Base-by-base conservation (phyloP, 2,888 invertebrate species). In the Chrysolina haemoptera region DNA sequence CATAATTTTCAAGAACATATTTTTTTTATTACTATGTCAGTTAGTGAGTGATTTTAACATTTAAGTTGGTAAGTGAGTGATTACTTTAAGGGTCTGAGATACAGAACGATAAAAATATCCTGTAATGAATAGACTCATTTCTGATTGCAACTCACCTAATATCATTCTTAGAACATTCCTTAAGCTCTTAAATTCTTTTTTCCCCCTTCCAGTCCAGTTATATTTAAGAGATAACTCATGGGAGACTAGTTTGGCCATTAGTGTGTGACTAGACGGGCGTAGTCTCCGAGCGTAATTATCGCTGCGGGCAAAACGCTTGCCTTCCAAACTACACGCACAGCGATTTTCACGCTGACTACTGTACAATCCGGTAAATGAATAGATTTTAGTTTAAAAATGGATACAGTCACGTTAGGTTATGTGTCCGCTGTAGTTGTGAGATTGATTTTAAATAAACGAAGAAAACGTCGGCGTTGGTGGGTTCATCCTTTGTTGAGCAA, bases 181-280 rank as follows among this genome's bases (percentile, higher is more conserved):
- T 20, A 48, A 46, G 27, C 46, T 46, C 48, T 46, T 46, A n/a
- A 65, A 48, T 65, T 65, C 65, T 65, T 65, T 65, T n/a, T 64
- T 65, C n/a, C 46, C 65, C 65, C 65, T 65, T 46, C 65, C 65
- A 20, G 64, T 65, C 64, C 64, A 46, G 48, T 65, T 65, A 65
- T 65, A 65, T 46, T 65, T 20, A 46, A 65, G 65, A 46, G 65
- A 65, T 46, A 65, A 65, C 20, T 65, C 65, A 46, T 65, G 65
- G 55, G 55, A 12, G 55, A 55, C 55, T 55, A 55, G 20, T 55
- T 55, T 55, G 55, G 55, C 22, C 55, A 55, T 55, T n/a, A n/a
- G n/a, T n/a, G n/a, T n/a, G n/a, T n/a, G n/a, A n/a, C n/a, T n/a
- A n/a, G n/a, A n/a, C n/a, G n/a, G n/a, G n/a, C n/a, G n/a, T n/a